A percentile compares a stretch with the other conserved stretches of the same genome.
phyloP scores from a whole-genome alignment of 1,140 invertebrate genomes.

The Scaptodrosophila lebanonensis region DNA sequence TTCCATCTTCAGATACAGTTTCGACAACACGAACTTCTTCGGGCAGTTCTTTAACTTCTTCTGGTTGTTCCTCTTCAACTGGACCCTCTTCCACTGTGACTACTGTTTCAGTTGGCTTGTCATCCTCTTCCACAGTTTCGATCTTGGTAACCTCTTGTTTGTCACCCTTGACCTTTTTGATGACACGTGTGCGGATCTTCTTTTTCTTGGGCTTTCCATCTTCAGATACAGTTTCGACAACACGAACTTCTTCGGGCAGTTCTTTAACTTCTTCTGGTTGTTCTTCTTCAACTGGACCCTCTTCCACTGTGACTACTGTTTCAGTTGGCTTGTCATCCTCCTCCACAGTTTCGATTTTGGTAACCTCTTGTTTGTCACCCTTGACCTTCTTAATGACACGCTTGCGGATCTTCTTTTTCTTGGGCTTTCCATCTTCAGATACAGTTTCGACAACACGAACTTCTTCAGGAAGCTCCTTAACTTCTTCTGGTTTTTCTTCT shows the following conservation, averaged over 20 bases:
- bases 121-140: slow-evolving; percentile 75
- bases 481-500: slow-evolving; percentile 15
- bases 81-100: slow-evolving; percentile 39
- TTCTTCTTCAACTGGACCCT: slow-evolving; percentile 16
- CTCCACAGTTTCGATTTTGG: slow-evolving; percentile 71
- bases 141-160: slow-evolving; percentile 68
- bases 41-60: slow-evolving; percentile 12
- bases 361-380: slow-evolving; percentile 62
- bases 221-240: not conserved
- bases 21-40: slow-evolving; percentile 9
- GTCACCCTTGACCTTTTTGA: slow-evolving; percentile 56
- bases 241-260: slow-evolving; percentile 12
- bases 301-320: slow-evolving; percentile 50
- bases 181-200: slow-evolving; percentile 44
- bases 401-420: slow-evolving; percentile 37
- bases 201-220: slow-evolving; percentile 5
- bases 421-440: not conserved
- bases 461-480: slow-evolving; percentile 22
- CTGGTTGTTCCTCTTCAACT: slow-evolving; percentile 7
- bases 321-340: slow-evolving; percentile 69
- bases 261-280: slow-evolving; percentile 7
- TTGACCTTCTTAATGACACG: slow-evolving; percentile 55
- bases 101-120: slow-evolving; percentile 58
- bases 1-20: not conserved
- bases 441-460: slow-evolving; percentile 7